A percentile compares a stretch with the other conserved stretches of the same genome.
phyloP scores from a whole-genome alignment of 2,797 vertebrate species.

The Prionace glauca region DNA sequence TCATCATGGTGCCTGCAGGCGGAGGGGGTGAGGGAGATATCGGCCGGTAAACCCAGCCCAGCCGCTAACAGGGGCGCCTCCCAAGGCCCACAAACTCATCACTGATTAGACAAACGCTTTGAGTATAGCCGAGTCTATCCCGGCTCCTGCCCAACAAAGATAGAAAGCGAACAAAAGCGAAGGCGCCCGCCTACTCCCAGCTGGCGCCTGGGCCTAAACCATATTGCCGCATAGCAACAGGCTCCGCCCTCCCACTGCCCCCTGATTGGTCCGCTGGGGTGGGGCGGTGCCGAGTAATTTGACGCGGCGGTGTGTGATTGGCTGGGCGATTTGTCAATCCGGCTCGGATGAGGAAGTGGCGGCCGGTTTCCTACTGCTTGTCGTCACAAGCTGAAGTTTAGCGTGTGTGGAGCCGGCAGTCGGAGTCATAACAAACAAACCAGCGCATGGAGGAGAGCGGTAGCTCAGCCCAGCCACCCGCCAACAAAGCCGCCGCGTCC shows the following conservation, averaged over 20 bases:
- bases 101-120: background rate
- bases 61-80: too few relatives aligned
- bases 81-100: background rate
- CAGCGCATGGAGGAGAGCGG: background rate
- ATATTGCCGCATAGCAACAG: slow-evolving; percentile 35
- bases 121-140: background rate
- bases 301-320: background rate
- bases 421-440: background rate
- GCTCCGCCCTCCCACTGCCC: background rate
- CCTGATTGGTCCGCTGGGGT: background rate
- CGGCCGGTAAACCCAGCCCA: background rate
- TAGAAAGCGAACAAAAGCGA: background rate
- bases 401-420: background rate
- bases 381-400: background rate
- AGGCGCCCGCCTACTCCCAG: background rate
- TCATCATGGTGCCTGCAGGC: background rate
- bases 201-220: background rate
- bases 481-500: too few relatives aligned
- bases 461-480: too few relatives aligned
- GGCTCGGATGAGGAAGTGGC: background rate
- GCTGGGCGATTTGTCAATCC: background rate
- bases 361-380: background rate
- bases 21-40: background rate
- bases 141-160: background rate
- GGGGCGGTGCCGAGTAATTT: background rate